phyloP scores from a whole-genome alignment of 2,113 vertebrate genomes.

The Paedocypris sp. region DNA sequence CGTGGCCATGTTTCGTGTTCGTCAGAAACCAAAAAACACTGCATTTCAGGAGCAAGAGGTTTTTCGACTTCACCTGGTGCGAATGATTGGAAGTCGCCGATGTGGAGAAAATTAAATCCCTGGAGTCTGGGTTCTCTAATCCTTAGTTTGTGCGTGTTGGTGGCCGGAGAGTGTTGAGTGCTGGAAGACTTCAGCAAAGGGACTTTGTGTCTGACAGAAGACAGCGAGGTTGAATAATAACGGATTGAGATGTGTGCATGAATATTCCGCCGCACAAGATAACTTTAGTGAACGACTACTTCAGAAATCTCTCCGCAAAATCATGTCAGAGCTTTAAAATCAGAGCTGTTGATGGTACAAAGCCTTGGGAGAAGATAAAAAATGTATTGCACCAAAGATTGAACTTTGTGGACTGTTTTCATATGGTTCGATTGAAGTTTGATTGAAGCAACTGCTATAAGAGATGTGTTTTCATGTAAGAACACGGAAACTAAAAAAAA shows the following conservation, averaged over 20 bases:
- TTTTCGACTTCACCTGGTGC: conserved; percentile 7
- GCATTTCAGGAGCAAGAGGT: too few relatives aligned
- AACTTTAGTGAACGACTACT: neutral
- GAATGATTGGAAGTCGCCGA: neutral
- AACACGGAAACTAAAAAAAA: too few relatives aligned
- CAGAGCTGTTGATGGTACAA: too few relatives aligned
- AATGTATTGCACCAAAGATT: too few relatives aligned
- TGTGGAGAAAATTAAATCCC: conserved; percentile 31
- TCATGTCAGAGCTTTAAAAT: too few relatives aligned
- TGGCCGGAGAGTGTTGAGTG: neutral
- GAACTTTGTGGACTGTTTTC: too few relatives aligned
- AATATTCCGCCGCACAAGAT: neutral
- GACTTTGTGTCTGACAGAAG: neutral
- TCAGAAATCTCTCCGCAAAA: neutral
- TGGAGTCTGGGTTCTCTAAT: conserved; percentile 1
- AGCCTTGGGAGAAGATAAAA: too few relatives aligned
- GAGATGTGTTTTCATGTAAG: neutral
- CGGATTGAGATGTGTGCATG: conserved; percentile 1
- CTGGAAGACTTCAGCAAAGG: neutral
- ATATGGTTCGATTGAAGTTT: too few relatives aligned
- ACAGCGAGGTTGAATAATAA: neutral
- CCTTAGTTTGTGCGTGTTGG: neutral
- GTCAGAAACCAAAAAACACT: too few relatives aligned
- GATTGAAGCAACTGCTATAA: too few relatives aligned
- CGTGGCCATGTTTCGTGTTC: too few relatives aligned